A percentile compares a stretch with the other conserved stretches of the same genome.
Conservation (phyloP, 2,888 invertebrate genomes). For the Limnephilus rhombicus region DNA sequence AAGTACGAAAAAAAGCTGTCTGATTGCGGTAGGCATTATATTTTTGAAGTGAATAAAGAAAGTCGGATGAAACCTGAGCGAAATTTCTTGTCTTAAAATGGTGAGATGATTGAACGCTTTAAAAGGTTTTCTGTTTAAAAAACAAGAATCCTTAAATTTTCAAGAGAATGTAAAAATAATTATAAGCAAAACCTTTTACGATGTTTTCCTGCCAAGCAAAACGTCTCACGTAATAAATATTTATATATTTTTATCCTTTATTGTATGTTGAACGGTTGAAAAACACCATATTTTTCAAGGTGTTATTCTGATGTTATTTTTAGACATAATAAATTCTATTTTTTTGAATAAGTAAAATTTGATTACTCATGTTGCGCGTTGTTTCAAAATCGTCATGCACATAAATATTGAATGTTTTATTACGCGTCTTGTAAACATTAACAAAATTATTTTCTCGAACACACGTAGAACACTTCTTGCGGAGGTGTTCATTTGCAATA, state of each 20-base stretch:
- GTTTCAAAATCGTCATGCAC: too few relatives aligned
- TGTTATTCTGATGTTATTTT: background rate
- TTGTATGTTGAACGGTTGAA: background rate
- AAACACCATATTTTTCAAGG: background rate
- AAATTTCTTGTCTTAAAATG: background rate
- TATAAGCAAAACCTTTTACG: background rate
- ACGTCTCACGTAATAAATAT: background rate
- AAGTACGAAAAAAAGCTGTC: background rate
- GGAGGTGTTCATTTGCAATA: background rate
- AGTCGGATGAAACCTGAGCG: too few relatives aligned
- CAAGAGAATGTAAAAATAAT: background rate
- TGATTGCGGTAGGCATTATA: background rate
- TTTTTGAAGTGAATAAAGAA: background rate
- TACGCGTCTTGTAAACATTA: too few relatives aligned
- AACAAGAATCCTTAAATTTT: background rate
- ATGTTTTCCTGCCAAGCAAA: background rate
- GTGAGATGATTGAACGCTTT: background rate
- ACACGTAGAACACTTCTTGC: too few relatives aligned
- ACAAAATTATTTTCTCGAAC: too few relatives aligned
- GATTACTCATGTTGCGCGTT: too few relatives aligned
- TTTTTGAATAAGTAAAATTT: too few relatives aligned
- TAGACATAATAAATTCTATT: background rate
- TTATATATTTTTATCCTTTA: background rate
- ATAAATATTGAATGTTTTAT: too few relatives aligned
- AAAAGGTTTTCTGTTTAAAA: background rate